Conservation (phyloP, 1,140 invertebrate genomes). For the Drosophila seguyi region DNA sequence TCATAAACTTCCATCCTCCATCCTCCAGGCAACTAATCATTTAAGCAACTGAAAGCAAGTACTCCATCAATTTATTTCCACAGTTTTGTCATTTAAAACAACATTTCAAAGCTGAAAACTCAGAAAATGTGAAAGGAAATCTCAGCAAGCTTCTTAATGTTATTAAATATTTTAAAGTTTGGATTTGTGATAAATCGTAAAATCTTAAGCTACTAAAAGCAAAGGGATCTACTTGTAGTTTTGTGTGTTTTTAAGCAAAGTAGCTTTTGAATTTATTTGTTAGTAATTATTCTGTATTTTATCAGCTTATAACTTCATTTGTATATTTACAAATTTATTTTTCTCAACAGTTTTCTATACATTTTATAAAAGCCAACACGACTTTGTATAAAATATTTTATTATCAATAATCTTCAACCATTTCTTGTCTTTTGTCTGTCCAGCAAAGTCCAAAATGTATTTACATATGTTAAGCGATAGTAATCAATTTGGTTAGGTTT, state of each 20-base stretch:
- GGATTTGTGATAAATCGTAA: neutral
- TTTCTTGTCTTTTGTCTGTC: neutral
- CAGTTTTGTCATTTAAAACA: conserved; percentile 7
- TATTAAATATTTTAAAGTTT: neutral
- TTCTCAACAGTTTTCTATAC: too few relatives aligned
- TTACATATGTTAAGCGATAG: neutral
- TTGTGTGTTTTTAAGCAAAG: neutral
- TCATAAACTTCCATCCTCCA: conserved; percentile 48
- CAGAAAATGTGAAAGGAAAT: neutral
- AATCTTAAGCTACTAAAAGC: neutral
- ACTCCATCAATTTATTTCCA: conserved; percentile 27
- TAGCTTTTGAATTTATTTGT: neutral
- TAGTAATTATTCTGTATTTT: neutral
- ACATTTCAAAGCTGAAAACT: neutral
- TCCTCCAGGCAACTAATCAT: conserved; percentile 56
- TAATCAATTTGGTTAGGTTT: neutral
- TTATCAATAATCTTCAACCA: neutral
- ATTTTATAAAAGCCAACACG: too few relatives aligned
- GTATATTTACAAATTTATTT: neutral
- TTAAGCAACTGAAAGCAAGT: conserved; percentile 24
- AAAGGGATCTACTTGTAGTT: neutral
- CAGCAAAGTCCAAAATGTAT: neutral
- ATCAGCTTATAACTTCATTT: neutral
- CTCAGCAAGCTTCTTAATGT: neutral
- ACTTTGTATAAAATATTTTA: neutral